Evolutionary conservation across 92 coral and sea anemone species (phyloP).

Genomic region (Porites lobata): DNA sequence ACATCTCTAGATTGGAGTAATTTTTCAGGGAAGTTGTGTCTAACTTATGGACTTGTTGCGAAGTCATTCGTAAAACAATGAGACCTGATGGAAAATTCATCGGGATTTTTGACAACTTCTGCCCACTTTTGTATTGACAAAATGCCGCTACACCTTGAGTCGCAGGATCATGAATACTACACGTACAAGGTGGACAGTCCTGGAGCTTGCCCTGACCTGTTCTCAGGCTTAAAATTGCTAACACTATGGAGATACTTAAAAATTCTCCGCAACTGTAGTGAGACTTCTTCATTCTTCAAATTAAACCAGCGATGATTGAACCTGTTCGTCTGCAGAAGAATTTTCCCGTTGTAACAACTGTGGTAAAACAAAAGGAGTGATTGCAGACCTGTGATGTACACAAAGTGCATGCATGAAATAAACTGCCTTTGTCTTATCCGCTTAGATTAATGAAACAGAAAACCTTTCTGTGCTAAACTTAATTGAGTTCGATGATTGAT

Average conservation of each 20-base stretch:
- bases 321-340: neutral
- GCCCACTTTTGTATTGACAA: conserved; percentile 13
- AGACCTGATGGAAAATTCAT: conserved; percentile 37
- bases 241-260: neutral
- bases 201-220: neutral
- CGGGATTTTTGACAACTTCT: conserved; percentile 51
- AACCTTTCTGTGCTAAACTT: conserved; percentile 4
- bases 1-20: conserved; percentile 43
- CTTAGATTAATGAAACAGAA: conserved; percentile 19
- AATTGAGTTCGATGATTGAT: conserved; percentile 48
- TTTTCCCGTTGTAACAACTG: neutral
- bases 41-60: conserved; percentile 29
- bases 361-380: neutral
- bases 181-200: neutral
- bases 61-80: conserved; percentile 10
- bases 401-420: neutral
- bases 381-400: neutral
- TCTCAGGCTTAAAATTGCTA: neutral
- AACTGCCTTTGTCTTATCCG: conserved; percentile 3
- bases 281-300: neutral
- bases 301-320: neutral
- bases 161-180: neutral
- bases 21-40: conserved; percentile 45
- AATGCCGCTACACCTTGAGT: conserved; percentile 1
- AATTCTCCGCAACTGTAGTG: neutral